A percentile compares a stretch with the other conserved stretches of the same genome.
Evolutionary conservation across 2,797 vertebrate genomes (phyloP).

Genomic region (Micrastur ruficollis): DNA sequence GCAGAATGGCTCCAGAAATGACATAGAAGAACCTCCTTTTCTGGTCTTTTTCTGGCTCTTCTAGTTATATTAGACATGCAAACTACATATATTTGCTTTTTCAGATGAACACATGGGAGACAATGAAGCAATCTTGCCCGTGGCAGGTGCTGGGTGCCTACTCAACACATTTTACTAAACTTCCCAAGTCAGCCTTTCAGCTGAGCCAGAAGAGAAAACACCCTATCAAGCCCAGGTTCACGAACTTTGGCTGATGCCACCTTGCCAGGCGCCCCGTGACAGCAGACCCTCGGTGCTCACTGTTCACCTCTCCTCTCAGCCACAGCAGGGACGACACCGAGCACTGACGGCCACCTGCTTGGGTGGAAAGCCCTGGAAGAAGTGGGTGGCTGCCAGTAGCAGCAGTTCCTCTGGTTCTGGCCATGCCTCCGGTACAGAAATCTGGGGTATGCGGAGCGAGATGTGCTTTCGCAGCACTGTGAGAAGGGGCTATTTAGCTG

Average conservation of each 20-base stretch:
- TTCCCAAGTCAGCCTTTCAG: neutral
- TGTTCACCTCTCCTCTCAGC: neutral
- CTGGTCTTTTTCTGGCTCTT: neutral
- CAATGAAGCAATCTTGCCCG: neutral
- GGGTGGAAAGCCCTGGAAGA: neutral
- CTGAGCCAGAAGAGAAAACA: neutral
- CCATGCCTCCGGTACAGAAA: neutral
- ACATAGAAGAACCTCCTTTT: neutral
- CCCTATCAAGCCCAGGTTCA: neutral
- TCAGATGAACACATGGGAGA: neutral
- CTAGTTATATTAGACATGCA: neutral
- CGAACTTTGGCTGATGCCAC: neutral
- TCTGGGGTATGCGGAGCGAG: accelerated
- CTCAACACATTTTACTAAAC: neutral
- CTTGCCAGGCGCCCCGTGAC: accelerated
- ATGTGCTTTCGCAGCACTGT: accelerated
- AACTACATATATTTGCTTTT: neutral
- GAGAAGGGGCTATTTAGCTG: neutral
- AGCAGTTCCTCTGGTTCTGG: neutral
- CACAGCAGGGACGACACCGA: neutral
- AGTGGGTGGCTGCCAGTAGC: neutral
- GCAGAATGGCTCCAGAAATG: neutral
- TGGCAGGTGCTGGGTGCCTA: neutral
- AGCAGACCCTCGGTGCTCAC: neutral
- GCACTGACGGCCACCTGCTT: neutral